Percentiles rank a stretch among this genome's conserved stretches.
Conservation (phyloP, 2,113 vertebrate species). For the Oreotrochilus melanogaster region DNA sequence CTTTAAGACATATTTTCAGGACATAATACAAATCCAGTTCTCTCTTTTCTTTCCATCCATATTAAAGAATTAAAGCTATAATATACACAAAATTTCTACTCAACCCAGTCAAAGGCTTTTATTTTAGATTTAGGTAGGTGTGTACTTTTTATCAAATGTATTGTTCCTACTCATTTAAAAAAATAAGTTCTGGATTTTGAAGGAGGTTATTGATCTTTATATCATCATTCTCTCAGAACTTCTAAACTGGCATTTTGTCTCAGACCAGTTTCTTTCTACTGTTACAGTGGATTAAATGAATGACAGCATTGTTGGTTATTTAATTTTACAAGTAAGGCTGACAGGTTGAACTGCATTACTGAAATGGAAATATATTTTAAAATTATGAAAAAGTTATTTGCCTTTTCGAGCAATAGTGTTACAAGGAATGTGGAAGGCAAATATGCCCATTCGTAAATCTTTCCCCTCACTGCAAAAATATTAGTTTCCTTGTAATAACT, state of each 20-base stretch:
- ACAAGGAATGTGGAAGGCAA: not conserved
- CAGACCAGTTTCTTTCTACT: not conserved
- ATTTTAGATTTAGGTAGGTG: not conserved
- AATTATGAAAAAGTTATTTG: not conserved
- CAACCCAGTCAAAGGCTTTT: not conserved
- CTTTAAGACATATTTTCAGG: not conserved
- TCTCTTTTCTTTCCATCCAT: not conserved
- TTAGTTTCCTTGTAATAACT: not conserved
- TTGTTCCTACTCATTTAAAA: not conserved
- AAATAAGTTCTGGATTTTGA: not conserved
- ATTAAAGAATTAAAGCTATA: not conserved
- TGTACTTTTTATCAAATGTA: not conserved
- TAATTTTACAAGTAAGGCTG: not conserved
- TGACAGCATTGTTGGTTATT: not conserved
- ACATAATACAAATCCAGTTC: not conserved
- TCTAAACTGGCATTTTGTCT: not conserved
- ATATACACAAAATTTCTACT: not conserved
- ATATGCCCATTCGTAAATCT: not conserved
- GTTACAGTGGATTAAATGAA: not conserved
- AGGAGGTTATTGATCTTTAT: not conserved
- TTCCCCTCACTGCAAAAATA: not conserved
- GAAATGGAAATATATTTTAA: not conserved
- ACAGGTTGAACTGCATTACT: not conserved
- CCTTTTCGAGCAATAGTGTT: not conserved
- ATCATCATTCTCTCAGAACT: not conserved